Evolutionary conservation across 2,797 vertebrate species (phyloP).

Genomic region (Oreortyx pictus): DNA sequence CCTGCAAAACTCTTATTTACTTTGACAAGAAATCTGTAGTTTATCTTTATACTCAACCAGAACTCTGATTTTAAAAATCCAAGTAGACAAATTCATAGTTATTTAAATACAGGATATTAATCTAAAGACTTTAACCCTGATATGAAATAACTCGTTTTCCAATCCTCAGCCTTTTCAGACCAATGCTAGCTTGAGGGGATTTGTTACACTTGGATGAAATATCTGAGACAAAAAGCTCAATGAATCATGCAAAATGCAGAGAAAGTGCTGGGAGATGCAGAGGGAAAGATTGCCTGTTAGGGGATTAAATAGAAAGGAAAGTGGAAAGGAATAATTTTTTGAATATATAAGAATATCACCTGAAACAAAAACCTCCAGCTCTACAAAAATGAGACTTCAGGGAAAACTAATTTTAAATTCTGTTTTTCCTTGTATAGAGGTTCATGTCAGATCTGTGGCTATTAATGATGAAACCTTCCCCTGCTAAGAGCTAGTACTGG

Average conservation of each 20-base stretch:
- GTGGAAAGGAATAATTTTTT: not conserved
- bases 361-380: conserved; percentile 4
- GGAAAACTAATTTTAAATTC: conserved; percentile 13
- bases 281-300: conserved; percentile 17
- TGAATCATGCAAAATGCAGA: conserved; percentile 43
- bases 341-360: not conserved
- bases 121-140: conserved; percentile 1
- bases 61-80: not conserved
- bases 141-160: conserved; percentile 40
- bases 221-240: conserved; percentile 52
- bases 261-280: conserved; percentile 31
- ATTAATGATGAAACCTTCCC: not conserved
- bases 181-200: conserved; percentile 3
- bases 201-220: conserved; percentile 57
- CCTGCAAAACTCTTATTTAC: conserved; percentile 6
- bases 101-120: conserved; percentile 17
- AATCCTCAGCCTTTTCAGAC: conserved; percentile 35
- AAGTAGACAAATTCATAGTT: conserved; percentile 1
- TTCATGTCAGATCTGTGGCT: not conserved
- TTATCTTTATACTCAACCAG: not conserved
- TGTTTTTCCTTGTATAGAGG: not conserved
- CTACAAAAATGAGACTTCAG: conserved; percentile 9
- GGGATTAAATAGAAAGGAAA: conserved; percentile 35
- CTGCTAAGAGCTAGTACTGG: not conserved
- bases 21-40: not conserved